phyloP scores from a whole-genome alignment of 2,113 vertebrate genomes.

The Amblyornis subalaris region DNA sequence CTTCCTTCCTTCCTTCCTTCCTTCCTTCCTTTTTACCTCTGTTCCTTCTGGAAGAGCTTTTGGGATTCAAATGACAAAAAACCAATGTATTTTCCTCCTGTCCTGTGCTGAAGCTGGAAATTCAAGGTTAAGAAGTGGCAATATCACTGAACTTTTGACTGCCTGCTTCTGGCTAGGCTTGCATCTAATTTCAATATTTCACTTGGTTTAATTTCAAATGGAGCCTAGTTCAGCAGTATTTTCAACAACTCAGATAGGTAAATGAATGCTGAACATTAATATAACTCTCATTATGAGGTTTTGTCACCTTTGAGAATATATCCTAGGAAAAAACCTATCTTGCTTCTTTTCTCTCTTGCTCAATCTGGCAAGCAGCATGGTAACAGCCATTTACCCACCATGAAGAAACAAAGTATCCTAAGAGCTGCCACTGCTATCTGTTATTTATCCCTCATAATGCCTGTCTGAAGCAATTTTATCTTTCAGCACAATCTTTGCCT shows the following conservation, averaged over 20 bases:
- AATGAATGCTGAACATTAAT: background rate
- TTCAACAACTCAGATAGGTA: background rate
- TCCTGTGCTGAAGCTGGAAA: background rate
- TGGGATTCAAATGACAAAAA: background rate
- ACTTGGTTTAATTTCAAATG: background rate
- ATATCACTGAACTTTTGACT: background rate
- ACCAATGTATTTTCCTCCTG: rapidly evolving
- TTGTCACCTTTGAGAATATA: background rate
- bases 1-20: background rate
- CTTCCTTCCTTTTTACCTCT: background rate
- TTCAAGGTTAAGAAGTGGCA: background rate
- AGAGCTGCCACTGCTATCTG: background rate
- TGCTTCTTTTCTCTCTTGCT: background rate
- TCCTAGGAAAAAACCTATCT: background rate
- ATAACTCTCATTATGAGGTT: background rate
- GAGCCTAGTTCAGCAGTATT: background rate
- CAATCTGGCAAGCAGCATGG: constrained; percentile 13
- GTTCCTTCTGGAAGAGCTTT: background rate
- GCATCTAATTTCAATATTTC: background rate
- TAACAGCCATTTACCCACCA: constrained; percentile 27
- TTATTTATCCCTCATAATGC: constrained; percentile 14
- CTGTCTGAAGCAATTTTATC: constrained; percentile 39
- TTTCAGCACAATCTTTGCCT: constrained; percentile 21
- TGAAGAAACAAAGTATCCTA: constrained; percentile 30
- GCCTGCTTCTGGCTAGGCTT: background rate